These are phyloP conservation scores for Sphinx pinastri DNA, from an alignment of 2,888 invertebrate genomes.

Conservation along the genomic window DNA sequence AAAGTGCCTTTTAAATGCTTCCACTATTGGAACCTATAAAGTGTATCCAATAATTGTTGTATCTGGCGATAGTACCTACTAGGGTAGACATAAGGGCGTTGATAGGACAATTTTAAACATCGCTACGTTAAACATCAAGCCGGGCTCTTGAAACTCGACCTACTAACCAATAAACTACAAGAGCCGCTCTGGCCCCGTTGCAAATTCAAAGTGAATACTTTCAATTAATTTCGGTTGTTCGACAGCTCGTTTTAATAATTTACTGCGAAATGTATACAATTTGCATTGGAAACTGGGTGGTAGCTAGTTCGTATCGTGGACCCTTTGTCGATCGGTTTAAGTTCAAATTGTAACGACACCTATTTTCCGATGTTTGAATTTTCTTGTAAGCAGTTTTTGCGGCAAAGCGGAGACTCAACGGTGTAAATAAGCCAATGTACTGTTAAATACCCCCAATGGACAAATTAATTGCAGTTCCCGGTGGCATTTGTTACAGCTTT, in stretches of 20 bases:
- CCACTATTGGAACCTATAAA: too few species aligned
- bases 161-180: slow-evolving; percentile 54
- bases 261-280: slow-evolving; percentile 53
- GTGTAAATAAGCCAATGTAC: slow-evolving; percentile 66
- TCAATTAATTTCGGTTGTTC: slow-evolving; percentile 71
- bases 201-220: slow-evolving; percentile 68
- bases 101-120: slow-evolving; percentile 34
- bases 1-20: too few species aligned
- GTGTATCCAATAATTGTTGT: too few species aligned
- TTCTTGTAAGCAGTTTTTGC: slow-evolving; percentile 48
- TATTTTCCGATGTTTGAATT: slow-evolving; percentile 40
- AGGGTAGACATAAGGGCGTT: slow-evolving; percentile 2
- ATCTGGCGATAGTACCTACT: too few species aligned
- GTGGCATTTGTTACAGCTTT: slow-evolving; percentile 52
- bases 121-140: slow-evolving; percentile 27
- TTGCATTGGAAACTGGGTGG: slow-evolving; percentile 34
- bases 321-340: slow-evolving; percentile 37
- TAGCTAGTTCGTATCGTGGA: not conserved
- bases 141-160: slow-evolving; percentile 30
- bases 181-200: slow-evolving; percentile 49
- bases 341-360: slow-evolving; percentile 41
- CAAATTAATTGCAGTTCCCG: slow-evolving; percentile 60
- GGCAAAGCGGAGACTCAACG: slow-evolving; percentile 45
- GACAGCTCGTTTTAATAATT: slow-evolving; percentile 73
- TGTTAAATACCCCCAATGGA: slow-evolving; percentile 65